Conservation (phyloP, 37 sponge, comb jelly and placozoan species). For the Geodia barretti region DNA sequence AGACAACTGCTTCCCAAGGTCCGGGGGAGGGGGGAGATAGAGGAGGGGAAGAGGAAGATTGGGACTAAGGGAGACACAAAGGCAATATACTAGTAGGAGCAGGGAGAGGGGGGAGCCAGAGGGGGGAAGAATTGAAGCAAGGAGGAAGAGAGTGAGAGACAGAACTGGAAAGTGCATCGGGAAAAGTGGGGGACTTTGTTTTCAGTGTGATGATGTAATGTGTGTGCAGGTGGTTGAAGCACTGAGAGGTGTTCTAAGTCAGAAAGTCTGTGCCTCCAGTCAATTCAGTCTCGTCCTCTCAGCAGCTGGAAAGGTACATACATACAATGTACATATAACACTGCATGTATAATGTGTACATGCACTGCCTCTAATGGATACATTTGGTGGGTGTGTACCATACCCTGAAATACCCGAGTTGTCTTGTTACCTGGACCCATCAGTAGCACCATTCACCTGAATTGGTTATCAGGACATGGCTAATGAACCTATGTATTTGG, state of each 20-base stretch:
- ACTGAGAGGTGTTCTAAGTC: conserved; percentile 58
- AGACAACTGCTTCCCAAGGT: conserved; percentile 68
- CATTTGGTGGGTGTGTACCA: not conserved
- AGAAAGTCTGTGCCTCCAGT: conserved; percentile 66
- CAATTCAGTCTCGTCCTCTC: conserved; percentile 71
- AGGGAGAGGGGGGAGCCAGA: not conserved
- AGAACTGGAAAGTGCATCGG: too few relatives aligned
- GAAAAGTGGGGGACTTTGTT: too few relatives aligned
- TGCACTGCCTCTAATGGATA: not conserved
- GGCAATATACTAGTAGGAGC: conserved; percentile 1
- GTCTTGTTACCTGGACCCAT: too few relatives aligned
- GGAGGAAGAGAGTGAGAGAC: not conserved
- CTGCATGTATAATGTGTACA: not conserved
- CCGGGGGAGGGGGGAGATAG: too few relatives aligned
- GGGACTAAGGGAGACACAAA: too few relatives aligned
- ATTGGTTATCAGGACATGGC: too few relatives aligned
- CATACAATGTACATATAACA: not conserved
- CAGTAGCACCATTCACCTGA: too few relatives aligned
- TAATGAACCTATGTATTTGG: too few relatives aligned
- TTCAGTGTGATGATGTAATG: too few relatives aligned
- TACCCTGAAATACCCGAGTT: too few relatives aligned
- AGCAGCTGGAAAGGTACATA: conserved; percentile 50
- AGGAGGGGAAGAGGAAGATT: too few relatives aligned
- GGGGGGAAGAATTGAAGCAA: not conserved
- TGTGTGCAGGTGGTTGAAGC: conserved; percentile 54